Evolutionary conservation across 1,140 invertebrate species (phyloP).

Genomic region (Heliconius congener): DNA sequence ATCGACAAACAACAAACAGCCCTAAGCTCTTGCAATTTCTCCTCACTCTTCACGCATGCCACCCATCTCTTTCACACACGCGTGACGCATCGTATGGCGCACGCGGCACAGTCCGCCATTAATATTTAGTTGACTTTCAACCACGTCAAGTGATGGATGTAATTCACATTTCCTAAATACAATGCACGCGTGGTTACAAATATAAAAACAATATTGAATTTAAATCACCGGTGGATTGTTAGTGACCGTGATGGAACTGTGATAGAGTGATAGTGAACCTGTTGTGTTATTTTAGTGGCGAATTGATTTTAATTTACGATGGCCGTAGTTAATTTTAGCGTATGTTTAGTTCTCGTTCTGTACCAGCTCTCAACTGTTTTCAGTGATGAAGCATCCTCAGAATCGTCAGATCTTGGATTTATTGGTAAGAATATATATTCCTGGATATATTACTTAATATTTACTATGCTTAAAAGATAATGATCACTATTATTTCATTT

Average conservation of each 20-base stretch:
- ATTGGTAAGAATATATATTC: conserved; percentile 49
- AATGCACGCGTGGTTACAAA: conserved; percentile 54
- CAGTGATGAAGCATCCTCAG: conserved; percentile 64
- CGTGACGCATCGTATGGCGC: conserved; percentile 37
- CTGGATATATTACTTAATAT: not conserved
- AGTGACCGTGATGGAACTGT: conserved; percentile 18
- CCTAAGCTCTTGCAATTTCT: conserved; percentile 42
- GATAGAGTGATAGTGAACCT: conserved; percentile 51
- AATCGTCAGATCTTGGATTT: conserved; percentile 64
- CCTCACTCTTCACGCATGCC: conserved; percentile 48
- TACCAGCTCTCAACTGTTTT: conserved; percentile 66
- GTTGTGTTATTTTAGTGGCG: conserved; percentile 56
- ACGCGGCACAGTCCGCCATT: conserved; percentile 25
- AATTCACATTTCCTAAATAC: conserved; percentile 36
- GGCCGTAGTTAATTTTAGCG: conserved; percentile 71
- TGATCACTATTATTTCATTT: not conserved
- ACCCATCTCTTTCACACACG: conserved; percentile 49
- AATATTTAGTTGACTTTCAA: conserved; percentile 47
- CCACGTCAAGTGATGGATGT: conserved; percentile 26
- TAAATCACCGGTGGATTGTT: not conserved
- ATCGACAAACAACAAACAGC: not conserved
- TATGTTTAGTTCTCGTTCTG: conserved; percentile 69
- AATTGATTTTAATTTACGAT: conserved; percentile 68
- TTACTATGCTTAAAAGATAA: not conserved
- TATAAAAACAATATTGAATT: conserved; percentile 17